A percentile compares a stretch with the other conserved stretches of the same genome.
Evolutionary conservation across 2,888 invertebrate species (phyloP).

Genomic region (Thera obeliscata): DNA sequence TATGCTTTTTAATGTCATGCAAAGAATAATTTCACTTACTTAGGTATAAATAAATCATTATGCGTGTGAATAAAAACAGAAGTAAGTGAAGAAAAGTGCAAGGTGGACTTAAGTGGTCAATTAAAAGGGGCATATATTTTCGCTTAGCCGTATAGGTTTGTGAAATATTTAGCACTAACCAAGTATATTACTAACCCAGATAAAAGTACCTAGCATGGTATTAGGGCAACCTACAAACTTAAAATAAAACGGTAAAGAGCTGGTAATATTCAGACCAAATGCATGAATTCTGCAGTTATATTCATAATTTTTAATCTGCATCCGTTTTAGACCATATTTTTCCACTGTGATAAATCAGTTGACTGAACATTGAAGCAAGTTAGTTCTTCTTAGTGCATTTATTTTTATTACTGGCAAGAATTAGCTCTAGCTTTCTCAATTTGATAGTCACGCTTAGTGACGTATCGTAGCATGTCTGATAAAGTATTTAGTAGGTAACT

Average conservation of each 20-base stretch:
- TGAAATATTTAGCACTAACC: no score
- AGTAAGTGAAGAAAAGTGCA: slow-evolving; percentile 13
- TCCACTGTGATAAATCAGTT: not conserved
- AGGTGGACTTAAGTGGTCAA: not conserved
- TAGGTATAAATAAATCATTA: slow-evolving; percentile 3
- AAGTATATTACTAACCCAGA: not conserved
- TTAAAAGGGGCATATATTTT: not conserved
- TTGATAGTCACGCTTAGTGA: no score
- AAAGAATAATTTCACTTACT: not conserved
- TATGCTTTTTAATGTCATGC: no score
- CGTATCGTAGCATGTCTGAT: no score
- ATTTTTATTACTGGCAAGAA: no score
- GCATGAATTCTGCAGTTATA: not conserved
- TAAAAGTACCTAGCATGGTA: not conserved
- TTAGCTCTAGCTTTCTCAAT: no score
- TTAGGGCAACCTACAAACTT: not conserved
- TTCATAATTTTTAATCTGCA: not conserved
- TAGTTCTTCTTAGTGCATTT: no score
- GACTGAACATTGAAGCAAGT: not conserved
- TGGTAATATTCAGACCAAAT: not conserved
- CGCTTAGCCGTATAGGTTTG: no score
- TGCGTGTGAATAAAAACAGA: slow-evolving; percentile 14
- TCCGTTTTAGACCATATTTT: not conserved
- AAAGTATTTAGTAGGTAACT: not conserved
- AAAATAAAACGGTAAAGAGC: not conserved